phyloP scores from a whole-genome alignment of 2,888 invertebrate genomes.

The Euspilapteryx auroguttella region DNA sequence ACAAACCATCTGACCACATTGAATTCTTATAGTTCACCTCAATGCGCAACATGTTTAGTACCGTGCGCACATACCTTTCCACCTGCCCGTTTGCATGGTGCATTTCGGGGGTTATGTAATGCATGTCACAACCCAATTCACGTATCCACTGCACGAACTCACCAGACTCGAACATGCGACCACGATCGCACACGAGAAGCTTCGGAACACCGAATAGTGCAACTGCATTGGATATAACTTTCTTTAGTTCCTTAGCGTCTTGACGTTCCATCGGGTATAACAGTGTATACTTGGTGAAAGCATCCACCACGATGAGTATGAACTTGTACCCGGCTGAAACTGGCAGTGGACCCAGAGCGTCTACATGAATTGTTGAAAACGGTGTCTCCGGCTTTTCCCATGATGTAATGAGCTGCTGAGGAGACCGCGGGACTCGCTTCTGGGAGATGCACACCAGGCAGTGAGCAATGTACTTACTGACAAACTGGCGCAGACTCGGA shows the following conservation, averaged over 20 bases:
- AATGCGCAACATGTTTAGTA: conserved; percentile 10
- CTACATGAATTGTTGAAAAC: conserved; percentile 5
- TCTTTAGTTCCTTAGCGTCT: conserved; percentile 3
- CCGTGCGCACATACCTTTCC: conserved; percentile 9
- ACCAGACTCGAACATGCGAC: conserved; percentile 6
- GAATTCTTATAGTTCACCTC: too few relatives aligned
- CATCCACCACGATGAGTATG: conserved; percentile 4
- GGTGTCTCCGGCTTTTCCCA: conserved; percentile 5
- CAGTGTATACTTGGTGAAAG: conserved; percentile 5
- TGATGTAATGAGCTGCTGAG: conserved; percentile 2
- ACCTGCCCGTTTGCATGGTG: conserved; percentile 11
- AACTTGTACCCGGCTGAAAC: conserved; percentile 3
- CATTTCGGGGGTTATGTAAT: conserved; percentile 10
- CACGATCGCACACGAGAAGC: conserved; percentile 4
- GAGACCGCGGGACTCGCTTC: conserved; percentile 4
- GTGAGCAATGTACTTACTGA: conserved; percentile 1
- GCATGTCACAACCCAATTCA: conserved; percentile 5
- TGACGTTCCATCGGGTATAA: conserved; percentile 3
- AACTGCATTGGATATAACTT: neutral
- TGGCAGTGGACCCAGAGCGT: conserved; percentile 5
- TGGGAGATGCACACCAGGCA: conserved; percentile 3
- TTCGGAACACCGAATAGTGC: conserved; percentile 5
- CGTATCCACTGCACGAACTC: conserved; percentile 1
- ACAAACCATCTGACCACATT: too few relatives aligned
- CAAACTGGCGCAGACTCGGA: conserved; percentile 4